Conservation (phyloP, 2,888 invertebrate species). For the Orthosia cruda region DNA sequence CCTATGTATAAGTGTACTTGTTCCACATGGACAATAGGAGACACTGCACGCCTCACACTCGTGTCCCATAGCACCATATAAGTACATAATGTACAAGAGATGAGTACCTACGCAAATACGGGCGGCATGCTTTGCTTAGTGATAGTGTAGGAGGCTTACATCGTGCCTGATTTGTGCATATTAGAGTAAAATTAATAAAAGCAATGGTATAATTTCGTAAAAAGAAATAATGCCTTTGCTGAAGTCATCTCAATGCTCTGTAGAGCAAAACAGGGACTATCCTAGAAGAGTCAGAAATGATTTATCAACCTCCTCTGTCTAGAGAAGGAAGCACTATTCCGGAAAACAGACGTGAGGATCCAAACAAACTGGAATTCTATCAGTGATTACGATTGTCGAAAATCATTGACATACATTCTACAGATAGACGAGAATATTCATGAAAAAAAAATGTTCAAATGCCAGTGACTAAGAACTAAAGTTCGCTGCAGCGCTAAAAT, state of each 20-base stretch:
- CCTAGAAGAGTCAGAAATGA: no score
- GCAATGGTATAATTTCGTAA: not conserved
- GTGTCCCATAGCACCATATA: constrained; percentile 1
- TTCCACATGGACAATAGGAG: constrained; percentile 13
- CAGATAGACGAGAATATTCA: no score
- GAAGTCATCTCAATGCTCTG: no score
- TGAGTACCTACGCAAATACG: constrained; percentile 44
- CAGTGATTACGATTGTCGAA: no score
- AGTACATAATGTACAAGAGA: constrained; percentile 12
- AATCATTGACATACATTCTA: no score
- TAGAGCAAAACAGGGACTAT: no score
- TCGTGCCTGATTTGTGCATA: constrained; percentile 36
- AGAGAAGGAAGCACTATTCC: not conserved
- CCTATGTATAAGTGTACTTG: not conserved
- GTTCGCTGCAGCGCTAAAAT: no score
- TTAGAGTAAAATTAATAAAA: constrained; percentile 1
- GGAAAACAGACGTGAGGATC: no score
- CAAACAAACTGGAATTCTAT: no score
- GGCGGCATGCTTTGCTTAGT: constrained; percentile 46
- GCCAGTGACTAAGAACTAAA: no score
- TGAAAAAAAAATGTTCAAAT: no score
- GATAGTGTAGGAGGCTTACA: constrained; percentile 43
- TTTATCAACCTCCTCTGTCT: no score
- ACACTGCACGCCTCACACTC: constrained; percentile 27
- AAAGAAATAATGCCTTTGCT: not conserved